phyloP scores from a whole-genome alignment of 1,140 invertebrate species.

The Pemphigus obesinymphae region DNA sequence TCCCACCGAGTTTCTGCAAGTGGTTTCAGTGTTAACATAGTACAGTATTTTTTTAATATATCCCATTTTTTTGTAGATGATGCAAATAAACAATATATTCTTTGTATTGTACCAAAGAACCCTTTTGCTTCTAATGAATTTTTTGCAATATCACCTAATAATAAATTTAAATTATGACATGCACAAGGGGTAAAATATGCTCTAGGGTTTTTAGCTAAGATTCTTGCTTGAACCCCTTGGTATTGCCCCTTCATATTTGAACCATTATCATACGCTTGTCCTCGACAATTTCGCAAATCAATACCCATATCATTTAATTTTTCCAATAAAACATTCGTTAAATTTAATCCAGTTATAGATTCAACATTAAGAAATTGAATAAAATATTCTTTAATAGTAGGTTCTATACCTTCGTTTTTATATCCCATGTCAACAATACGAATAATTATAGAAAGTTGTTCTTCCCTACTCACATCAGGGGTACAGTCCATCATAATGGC shows the following conservation, averaged over 20 bases:
- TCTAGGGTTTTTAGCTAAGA: neutral
- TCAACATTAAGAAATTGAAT: neutral
- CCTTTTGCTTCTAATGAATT: neutral
- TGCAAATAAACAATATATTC: neutral
- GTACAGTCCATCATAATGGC: neutral
- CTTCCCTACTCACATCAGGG: neutral
- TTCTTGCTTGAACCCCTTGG: constrained; percentile 43
- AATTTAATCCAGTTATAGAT: neutral
- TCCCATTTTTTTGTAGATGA: neutral
- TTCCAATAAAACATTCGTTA: constrained; percentile 5
- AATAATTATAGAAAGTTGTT: neutral
- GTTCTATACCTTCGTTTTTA: neutral
- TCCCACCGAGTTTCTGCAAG: neutral
- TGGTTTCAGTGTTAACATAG: neutral
- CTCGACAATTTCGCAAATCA: constrained; percentile 43
- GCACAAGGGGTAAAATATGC: neutral
- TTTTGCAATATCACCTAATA: neutral
- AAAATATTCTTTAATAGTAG: constrained; percentile 37
- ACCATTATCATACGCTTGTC: constrained; percentile 46
- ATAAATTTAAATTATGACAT: neutral
- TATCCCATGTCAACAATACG: neutral
- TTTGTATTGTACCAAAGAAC: neutral
- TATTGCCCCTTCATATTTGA: constrained; percentile 45
- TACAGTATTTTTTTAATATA: constrained; percentile 11
- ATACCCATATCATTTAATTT: constrained; percentile 28